phyloP scores from a whole-genome alignment of 2,888 invertebrate genomes.

The Tipula vernalis region DNA sequence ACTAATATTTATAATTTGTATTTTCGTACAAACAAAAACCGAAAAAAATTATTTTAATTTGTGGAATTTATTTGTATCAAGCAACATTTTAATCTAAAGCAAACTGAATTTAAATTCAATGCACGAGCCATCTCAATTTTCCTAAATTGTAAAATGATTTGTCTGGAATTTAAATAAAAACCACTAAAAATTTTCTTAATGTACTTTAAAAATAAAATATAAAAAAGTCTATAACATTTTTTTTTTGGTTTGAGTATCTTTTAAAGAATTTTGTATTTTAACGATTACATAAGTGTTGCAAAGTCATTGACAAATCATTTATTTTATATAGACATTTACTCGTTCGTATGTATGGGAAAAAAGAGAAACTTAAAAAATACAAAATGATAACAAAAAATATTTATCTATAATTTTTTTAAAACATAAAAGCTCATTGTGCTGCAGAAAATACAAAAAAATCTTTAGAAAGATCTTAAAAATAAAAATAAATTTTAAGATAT shows the following conservation, averaged over 20 bases:
- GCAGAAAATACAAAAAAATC: background rate
- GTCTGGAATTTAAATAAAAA: background rate
- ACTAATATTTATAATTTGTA: no score
- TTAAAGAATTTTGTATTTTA: background rate
- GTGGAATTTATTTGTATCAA: background rate
- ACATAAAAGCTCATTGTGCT: background rate
- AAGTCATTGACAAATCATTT: constrained; percentile 4
- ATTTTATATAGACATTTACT: constrained; percentile 4
- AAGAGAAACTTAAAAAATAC: background rate
- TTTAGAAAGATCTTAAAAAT: background rate
- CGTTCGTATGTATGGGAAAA: background rate
- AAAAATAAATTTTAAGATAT: background rate
- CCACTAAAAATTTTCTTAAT: background rate
- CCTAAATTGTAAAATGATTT: background rate
- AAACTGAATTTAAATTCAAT: background rate
- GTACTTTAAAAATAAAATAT: background rate
- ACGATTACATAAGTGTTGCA: background rate
- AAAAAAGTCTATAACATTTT: background rate
- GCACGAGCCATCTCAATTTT: constrained; percentile 4
- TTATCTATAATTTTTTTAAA: background rate
- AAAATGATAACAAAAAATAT: background rate
- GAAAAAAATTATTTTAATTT: background rate
- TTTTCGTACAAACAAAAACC: background rate
- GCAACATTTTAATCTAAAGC: background rate
- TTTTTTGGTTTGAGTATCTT: background rate